Evolutionary conservation across 2,113 vertebrate genomes (phyloP).

Genomic region (Ptyas mucosa): DNA sequence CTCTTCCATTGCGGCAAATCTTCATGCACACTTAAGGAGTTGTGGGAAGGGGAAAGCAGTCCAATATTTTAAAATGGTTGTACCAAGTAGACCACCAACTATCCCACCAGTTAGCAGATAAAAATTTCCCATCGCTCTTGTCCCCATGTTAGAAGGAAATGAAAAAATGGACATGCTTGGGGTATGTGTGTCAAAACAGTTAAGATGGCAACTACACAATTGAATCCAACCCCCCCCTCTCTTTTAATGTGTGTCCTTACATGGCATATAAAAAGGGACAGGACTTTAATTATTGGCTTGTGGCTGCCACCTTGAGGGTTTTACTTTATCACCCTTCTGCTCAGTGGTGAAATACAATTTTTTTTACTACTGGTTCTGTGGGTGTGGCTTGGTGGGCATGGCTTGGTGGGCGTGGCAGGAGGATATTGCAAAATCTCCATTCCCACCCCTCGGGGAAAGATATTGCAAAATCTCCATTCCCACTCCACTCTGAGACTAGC

Average conservation of each 20-base stretch:
- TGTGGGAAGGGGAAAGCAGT: not conserved
- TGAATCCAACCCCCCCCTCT: not conserved
- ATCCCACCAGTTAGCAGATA: not conserved
- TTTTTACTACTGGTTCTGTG: too few relatives aligned
- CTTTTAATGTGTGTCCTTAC: not conserved
- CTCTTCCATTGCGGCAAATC: not conserved
- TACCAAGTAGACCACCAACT: not conserved
- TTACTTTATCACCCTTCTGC: not conserved
- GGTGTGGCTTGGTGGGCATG: too few relatives aligned
- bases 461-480: too few relatives aligned
- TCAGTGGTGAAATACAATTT: too few relatives aligned
- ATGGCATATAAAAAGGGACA: not conserved
- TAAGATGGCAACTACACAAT: not conserved
- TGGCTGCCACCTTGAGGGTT: not conserved
- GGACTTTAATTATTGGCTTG: not conserved
- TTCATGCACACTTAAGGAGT: not conserved
- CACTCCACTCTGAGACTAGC: too few relatives aligned
- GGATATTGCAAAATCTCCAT: too few relatives aligned
- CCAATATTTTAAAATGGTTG: not conserved
- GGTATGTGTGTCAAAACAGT: not conserved
- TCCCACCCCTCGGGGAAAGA: too few relatives aligned
- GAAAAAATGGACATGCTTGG: not conserved
- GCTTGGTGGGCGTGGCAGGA: too few relatives aligned
- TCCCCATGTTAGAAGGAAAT: not conserved
- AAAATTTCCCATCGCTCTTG: not conserved